Percentiles rank a stretch among this genome's conserved stretches.
phyloP scores from a whole-genome alignment of 2,113 vertebrate genomes.

The Eleginops maclovinus region DNA sequence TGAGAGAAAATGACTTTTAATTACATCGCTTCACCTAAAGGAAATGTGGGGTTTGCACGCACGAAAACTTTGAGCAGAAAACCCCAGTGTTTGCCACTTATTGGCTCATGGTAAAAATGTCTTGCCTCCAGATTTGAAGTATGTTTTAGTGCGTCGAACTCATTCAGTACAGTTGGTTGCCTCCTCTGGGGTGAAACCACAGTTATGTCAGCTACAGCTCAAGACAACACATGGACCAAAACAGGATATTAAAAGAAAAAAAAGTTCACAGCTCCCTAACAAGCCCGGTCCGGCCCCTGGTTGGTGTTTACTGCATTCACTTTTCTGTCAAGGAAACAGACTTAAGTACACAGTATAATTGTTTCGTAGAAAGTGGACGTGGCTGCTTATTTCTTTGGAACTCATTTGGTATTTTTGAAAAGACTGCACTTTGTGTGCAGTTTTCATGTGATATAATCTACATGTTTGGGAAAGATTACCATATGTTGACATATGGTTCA shows the following conservation, averaged over 20 bases:
- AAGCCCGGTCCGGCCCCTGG: slow-evolving; percentile 54
- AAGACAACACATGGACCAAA: slow-evolving; percentile 71
- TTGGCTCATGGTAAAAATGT: slow-evolving; percentile 37
- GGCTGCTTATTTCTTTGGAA: slow-evolving; percentile 25
- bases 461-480: background rate
- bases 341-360: slow-evolving; percentile 44
- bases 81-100: slow-evolving; percentile 22
- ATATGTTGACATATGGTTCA: background rate
- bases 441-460: background rate
- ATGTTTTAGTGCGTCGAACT: slow-evolving; percentile 29
- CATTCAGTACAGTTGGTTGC: slow-evolving; percentile 45
- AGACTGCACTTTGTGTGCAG: slow-evolving; percentile 9
- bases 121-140: slow-evolving; percentile 32
- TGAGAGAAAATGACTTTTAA: background rate
- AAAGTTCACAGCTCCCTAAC: slow-evolving; percentile 67
- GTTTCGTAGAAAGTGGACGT: slow-evolving; percentile 48
- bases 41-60: slow-evolving; percentile 19
- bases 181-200: slow-evolving; percentile 71
- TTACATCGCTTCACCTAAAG: background rate
- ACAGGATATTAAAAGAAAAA: slow-evolving; percentile 71
- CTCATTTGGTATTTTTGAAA: background rate
- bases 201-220: slow-evolving; percentile 72
- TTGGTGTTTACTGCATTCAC: slow-evolving; percentile 62
- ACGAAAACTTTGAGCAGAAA: slow-evolving; percentile 23
- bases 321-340: slow-evolving; percentile 51